Conservation (phyloP, 2,888 invertebrate genomes). For the Melinaea menophilus region DNA sequence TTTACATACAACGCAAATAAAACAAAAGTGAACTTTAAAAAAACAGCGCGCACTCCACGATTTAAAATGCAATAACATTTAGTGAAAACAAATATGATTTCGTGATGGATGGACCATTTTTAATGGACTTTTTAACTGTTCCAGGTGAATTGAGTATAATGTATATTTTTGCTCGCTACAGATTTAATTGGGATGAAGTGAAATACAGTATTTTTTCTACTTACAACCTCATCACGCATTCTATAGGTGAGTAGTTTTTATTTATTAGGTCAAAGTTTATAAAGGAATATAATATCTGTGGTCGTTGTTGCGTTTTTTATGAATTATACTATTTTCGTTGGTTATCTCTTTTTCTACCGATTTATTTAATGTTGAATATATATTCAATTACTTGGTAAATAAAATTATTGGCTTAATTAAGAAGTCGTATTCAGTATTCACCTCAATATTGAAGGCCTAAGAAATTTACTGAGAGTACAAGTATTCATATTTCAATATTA, state of each 20-base stretch:
- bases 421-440: no score
- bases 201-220: constrained; percentile 70
- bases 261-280: not conserved
- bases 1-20: constrained; percentile 2
- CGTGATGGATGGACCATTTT: constrained; percentile 25
- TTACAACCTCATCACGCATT: constrained; percentile 62
- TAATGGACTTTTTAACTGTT: constrained; percentile 26
- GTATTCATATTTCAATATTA: no score
- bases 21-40: not conserved
- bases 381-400: no score
- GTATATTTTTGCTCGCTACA: constrained; percentile 70
- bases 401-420: no score
- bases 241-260: constrained; percentile 56
- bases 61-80: constrained; percentile 21
- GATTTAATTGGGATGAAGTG: constrained; percentile 74
- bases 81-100: constrained; percentile 26
- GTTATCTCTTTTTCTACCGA: no score
- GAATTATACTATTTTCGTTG: no score
- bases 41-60: not conserved
- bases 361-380: no score
- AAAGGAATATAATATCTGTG: no score
- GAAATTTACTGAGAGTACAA: no score
- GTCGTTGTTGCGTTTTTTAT: no score
- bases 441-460: no score
- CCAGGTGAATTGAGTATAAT: constrained; percentile 65